Conservation (phyloP, 2,113 vertebrate genomes). For the Desmodus rotundus region DNA sequence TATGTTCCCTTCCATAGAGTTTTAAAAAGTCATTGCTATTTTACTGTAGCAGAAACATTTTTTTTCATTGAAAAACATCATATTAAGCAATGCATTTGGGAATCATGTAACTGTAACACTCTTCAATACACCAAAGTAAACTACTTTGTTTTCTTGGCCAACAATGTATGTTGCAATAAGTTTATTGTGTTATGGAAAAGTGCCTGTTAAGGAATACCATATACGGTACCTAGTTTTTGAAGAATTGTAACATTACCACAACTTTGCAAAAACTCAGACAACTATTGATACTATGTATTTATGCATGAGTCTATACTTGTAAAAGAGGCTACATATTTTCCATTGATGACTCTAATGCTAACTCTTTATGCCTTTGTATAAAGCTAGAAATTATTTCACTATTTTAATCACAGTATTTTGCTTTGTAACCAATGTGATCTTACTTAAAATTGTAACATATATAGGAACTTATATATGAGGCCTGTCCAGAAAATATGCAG, state of each 20-base stretch:
- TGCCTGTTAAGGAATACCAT: background rate
- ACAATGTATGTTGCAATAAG: background rate
- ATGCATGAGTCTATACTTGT: background rate
- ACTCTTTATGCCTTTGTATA: background rate
- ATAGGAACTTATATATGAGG: background rate
- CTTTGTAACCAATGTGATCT: background rate
- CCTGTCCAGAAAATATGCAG: no score
- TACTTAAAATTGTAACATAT: background rate
- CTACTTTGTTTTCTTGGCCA: background rate
- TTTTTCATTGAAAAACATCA: background rate
- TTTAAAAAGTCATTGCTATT: background rate
- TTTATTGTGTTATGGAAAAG: background rate
- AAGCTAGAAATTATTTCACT: background rate
- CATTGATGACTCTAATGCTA: background rate
- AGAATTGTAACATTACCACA: background rate
- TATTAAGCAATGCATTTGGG: background rate
- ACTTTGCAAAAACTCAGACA: background rate
- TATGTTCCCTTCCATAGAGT: background rate
- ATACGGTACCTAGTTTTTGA: background rate
- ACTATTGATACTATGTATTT: background rate
- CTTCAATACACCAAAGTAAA: background rate
- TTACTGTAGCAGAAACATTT: background rate
- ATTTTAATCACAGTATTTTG: background rate
- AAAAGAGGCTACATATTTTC: background rate
- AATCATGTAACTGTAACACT: background rate